Conservation (phyloP, 2,113 vertebrate genomes). For the Prolemur simus region DNA sequence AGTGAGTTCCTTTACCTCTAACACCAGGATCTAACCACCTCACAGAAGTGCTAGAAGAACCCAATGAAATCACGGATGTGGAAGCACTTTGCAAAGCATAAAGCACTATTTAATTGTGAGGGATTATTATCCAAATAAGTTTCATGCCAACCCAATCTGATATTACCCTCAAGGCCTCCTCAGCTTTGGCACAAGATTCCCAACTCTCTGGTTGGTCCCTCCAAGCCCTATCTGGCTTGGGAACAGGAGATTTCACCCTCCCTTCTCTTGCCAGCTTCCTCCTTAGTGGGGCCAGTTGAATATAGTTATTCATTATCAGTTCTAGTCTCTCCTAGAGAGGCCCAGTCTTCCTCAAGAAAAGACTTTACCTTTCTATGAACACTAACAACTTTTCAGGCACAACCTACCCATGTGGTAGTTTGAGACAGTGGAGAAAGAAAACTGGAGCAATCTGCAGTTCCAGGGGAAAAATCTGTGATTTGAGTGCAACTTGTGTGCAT, state of each 20-base stretch:
- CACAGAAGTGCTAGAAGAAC: not conserved
- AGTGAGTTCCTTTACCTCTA: not conserved
- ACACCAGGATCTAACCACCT: not conserved
- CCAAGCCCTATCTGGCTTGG: constrained; percentile 17
- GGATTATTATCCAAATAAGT: constrained; percentile 49
- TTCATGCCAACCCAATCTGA: constrained; percentile 8
- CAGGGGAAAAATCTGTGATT: constrained; percentile 28
- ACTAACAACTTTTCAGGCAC: constrained; percentile 1
- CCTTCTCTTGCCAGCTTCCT: constrained; percentile 1
- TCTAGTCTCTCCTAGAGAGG: not conserved
- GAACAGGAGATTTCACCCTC: not conserved
- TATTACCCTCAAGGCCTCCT: constrained; percentile 27
- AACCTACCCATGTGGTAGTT: not conserved
- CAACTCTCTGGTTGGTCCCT: not conserved
- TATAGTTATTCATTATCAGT: constrained; percentile 30
- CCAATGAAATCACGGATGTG: constrained; percentile 26
- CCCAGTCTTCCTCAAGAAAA: not conserved
- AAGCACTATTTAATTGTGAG: constrained; percentile 12
- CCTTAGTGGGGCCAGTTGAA: constrained; percentile 39
- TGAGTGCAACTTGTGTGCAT: constrained; percentile 9
- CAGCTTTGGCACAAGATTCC: constrained; percentile 26
- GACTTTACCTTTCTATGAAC: not conserved
- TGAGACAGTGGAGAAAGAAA: not conserved
- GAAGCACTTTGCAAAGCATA: constrained; percentile 46
- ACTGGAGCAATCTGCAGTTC: not conserved